These are phyloP conservation scores for Lasiommata megera DNA, from an alignment of 2,888 invertebrate species.

Conservation along the genomic window DNA sequence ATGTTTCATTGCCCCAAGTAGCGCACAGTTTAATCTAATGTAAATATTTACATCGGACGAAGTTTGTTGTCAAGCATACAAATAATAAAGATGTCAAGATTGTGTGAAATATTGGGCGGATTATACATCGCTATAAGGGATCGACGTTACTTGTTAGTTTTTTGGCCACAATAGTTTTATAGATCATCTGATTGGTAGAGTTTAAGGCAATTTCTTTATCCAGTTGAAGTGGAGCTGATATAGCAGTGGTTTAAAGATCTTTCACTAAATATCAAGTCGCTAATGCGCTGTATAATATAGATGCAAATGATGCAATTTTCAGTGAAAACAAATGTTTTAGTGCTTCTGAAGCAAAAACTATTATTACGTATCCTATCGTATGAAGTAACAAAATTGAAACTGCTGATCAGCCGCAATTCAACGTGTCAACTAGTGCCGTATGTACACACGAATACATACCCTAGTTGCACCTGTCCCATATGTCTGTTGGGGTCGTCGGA, in stretches of 20 bases:
- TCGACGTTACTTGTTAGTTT: slow-evolving; percentile 10
- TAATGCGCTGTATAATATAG: neutral
- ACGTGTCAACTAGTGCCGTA: slow-evolving; percentile 62
- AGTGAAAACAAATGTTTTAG: neutral
- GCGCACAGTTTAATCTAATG: slow-evolving; percentile 19
- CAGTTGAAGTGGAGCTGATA: slow-evolving; percentile 6
- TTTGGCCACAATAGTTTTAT: neutral
- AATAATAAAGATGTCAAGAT: slow-evolving; percentile 64
- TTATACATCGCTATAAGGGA: slow-evolving; percentile 29
- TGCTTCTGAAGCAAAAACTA: neutral
- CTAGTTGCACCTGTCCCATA: slow-evolving; percentile 96
- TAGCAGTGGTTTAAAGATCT: slow-evolving; percentile 1
- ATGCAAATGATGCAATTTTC: neutral
- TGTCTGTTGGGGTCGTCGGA: slow-evolving; percentile 95
- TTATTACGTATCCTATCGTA: neutral
- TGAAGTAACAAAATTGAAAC: neutral
- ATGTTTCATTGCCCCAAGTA: neutral
- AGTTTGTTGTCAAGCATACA: slow-evolving; percentile 42
- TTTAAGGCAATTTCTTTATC: neutral
- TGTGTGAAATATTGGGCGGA: slow-evolving; percentile 64
- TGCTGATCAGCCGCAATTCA: slow-evolving; percentile 32
- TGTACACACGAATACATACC: slow-evolving; percentile 89
- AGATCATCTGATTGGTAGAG: neutral
- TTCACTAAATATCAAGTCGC: neutral
- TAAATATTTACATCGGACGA: slow-evolving; percentile 46